Percentiles rank a stretch among this genome's conserved stretches.
Evolutionary conservation across 2,113 vertebrate genomes (phyloP).

Genomic region (Hipposideros armiger): DNA sequence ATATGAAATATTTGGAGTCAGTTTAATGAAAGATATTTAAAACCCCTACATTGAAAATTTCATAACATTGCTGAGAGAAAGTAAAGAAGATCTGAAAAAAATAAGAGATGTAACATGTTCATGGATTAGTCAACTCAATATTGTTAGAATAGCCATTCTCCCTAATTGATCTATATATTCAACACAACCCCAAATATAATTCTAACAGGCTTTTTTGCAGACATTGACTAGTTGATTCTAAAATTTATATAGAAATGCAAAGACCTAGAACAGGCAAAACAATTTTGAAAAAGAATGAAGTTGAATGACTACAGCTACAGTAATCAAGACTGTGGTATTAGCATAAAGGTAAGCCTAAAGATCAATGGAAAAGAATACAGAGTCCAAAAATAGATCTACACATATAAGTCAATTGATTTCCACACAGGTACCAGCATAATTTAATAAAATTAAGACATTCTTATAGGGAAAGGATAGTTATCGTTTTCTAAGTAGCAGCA

Average conservation of each 20-base stretch:
- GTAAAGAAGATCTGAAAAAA: not conserved
- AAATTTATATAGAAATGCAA: not conserved
- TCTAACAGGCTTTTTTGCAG: not conserved
- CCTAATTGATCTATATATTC: not conserved
- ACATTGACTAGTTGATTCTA: not conserved
- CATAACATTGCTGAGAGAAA: not conserved
- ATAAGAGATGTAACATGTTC: not conserved
- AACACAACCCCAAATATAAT: not conserved
- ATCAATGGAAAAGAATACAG: not conserved
- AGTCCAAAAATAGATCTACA: not conserved
- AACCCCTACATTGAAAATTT: not conserved
- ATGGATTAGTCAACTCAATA: not conserved
- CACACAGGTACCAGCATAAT: not conserved
- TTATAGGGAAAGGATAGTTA: not conserved
- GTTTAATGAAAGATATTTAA: not conserved
- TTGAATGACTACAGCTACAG: not conserved
- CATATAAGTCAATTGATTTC: not conserved
- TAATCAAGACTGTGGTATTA: not conserved
- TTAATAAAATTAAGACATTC: conserved; percentile 20
- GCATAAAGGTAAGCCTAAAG: not conserved
- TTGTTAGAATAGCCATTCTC: not conserved
- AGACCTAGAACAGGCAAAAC: not conserved
- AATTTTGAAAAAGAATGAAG: not conserved
- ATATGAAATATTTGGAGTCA: not conserved
- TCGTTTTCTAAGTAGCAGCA: not conserved